Evolutionary conservation across 2,113 vertebrate genomes (phyloP).

Genomic region (Hyla sarda): DNA sequence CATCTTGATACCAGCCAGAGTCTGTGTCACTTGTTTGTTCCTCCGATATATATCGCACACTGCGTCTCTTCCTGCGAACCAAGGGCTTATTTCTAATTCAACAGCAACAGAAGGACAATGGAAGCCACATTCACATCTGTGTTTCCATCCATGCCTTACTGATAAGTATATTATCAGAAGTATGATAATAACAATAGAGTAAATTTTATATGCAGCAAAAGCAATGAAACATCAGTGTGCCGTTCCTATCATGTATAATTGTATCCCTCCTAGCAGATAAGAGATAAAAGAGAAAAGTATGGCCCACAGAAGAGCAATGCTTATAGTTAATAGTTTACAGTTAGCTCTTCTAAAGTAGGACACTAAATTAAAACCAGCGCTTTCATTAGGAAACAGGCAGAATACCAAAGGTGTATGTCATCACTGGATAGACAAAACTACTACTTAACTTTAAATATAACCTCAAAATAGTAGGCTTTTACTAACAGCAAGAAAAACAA

Average conservation of each 20-base stretch:
- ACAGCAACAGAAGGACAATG: no score
- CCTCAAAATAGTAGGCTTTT: conserved; percentile 29
- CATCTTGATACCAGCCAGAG: no score
- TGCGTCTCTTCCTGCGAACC: no score
- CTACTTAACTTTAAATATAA: conserved; percentile 53
- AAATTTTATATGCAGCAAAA: not conserved
- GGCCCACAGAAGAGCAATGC: not conserved
- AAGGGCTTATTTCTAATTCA: no score
- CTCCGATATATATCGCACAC: no score
- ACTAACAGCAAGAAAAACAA: conserved; percentile 36
- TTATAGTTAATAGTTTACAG: conserved; percentile 22
- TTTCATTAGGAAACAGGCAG: conserved; percentile 31
- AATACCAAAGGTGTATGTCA: conserved; percentile 50
- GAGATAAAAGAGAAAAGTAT: not conserved
- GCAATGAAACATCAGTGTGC: no score
- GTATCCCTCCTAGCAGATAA: no score
- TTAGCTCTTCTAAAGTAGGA: not conserved
- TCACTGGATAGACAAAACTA: conserved; percentile 49
- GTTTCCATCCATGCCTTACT: no score
- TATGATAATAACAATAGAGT: no score
- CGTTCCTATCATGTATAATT: not conserved
- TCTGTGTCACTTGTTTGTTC: no score
- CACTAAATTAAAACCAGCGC: conserved; percentile 21
- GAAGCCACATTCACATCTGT: no score
- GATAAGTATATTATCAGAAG: no score